Evolutionary conservation across 1,140 invertebrate genomes (phyloP), one percentile per base, ranked within the genome.

Genomic region (Heliothis virescens): DNA sequence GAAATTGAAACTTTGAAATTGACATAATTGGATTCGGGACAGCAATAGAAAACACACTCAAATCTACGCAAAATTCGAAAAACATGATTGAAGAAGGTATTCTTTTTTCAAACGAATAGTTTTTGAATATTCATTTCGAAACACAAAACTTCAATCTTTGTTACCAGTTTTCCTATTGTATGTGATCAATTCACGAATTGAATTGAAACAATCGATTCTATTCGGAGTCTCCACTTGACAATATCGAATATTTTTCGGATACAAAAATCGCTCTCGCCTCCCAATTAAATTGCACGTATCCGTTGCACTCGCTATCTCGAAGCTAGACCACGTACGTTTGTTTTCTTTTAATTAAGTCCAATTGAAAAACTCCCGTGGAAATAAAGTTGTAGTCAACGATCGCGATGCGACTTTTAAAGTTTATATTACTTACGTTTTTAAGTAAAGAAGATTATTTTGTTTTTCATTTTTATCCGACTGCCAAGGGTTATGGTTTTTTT

Each of bases 341-440:
- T 87, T 87, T 87, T 83, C 84, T 84, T 86, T 87, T 86, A 87
- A 87, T 87, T 87, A 87, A 84, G 80, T 84, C 71, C 80, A 62
- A 82, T 85, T 78, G 78, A 81, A 82, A 77, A 80, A 81, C 78
- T 84, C 57, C 63, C 29, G 52, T 79, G 62, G 62, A 50, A 79
- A 67, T 78, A 57, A 78, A 67, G 75, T 52, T 52, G 41, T 69
- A 50, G 34, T 21, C 57, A 52, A 69, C 55, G 41, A 75, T 48
- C 26, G 79, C 69, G 75, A 71, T 13, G 48, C 55, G 48, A 53
- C 53, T 63, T 34, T 65, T 26, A 71, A 41, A 50, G 10, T 55
- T 53, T 79, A 57, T 72, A 63, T 55, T 55, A 34, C 34, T 69
- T 48, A 69, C 29, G 21, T 55, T 73, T 55, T 73, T 73, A 73